Percentiles rank a stretch among this genome's conserved stretches.
Evolutionary conservation across 2,113 vertebrate species (phyloP).

Genomic region (Melanocharis versteri): DNA sequence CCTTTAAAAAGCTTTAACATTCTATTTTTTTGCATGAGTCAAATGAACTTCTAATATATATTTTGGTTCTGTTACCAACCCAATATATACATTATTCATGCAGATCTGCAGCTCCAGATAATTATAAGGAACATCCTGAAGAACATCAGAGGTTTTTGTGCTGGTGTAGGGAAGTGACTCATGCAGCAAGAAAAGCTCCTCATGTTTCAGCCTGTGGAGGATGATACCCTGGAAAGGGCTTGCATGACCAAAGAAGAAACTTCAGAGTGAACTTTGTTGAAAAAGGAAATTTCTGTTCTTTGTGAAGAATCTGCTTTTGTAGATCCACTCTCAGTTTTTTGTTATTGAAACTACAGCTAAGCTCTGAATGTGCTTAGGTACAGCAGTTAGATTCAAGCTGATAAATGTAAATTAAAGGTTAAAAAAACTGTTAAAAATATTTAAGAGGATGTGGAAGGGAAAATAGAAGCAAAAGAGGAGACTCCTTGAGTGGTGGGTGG

Average conservation of each 20-base stretch:
- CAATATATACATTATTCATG: background rate
- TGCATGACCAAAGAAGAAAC: background rate
- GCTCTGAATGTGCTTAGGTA: background rate
- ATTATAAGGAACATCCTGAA: background rate
- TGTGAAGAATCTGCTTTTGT: background rate
- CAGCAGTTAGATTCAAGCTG: background rate
- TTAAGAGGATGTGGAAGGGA: background rate
- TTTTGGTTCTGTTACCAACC: background rate
- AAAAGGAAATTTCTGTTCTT: background rate
- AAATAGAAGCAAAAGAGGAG: background rate
- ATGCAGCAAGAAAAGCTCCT: background rate
- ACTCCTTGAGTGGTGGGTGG: background rate
- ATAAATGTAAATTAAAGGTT: background rate
- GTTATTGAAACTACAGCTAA: background rate
- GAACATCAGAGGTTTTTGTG: background rate
- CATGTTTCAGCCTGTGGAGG: background rate
- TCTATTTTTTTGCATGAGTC: background rate
- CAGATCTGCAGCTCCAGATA: background rate
- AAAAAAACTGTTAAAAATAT: background rate
- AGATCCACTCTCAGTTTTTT: background rate
- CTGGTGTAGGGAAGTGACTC: background rate
- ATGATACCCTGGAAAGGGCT: background rate
- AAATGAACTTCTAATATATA: background rate
- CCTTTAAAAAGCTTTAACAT: background rate
- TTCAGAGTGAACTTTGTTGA: background rate